Evolutionary conservation across 1,140 invertebrate genomes (phyloP).

Genomic region (Paracyclopina nana): DNA sequence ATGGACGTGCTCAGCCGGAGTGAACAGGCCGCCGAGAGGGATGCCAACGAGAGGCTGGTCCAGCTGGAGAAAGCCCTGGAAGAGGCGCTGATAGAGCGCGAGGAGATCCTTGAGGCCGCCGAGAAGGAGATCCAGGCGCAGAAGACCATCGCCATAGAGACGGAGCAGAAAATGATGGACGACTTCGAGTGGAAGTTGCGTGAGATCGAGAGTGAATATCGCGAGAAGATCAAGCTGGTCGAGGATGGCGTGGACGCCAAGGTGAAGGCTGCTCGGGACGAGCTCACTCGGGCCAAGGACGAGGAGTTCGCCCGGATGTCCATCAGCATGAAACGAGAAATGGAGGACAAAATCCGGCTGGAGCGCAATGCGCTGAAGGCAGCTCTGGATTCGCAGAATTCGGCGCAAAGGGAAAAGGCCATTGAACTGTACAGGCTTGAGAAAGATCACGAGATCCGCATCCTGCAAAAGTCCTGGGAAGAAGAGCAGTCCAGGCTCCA

Average conservation of each 20-base stretch:
- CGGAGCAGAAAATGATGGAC: conserved; percentile 37
- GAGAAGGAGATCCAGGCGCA: conserved; percentile 13
- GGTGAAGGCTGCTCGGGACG: not conserved
- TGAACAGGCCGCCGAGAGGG: not conserved
- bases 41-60: not conserved
- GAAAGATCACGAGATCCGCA: conserved; percentile 4
- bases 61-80: conserved; percentile 12
- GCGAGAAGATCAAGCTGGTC: conserved; percentile 33
- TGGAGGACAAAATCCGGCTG: conserved; percentile 5
- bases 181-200: conserved; percentile 46
- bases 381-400: not conserved
- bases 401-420: not conserved
- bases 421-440: not conserved
- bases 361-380: not conserved
- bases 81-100: conserved; percentile 10
- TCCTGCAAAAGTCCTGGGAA: not conserved
- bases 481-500: conserved; percentile 2
- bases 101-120: conserved; percentile 10
- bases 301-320: conserved; percentile 5
- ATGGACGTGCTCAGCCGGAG: not conserved
- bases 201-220: conserved; percentile 38
- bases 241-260: not conserved
- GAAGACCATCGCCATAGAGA: conserved; percentile 12
- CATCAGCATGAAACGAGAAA: conserved; percentile 8
- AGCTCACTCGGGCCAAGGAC: conserved; percentile 7